phyloP scores from a whole-genome alignment of 2,797 vertebrate species.

The Sebastes baramenuke region DNA sequence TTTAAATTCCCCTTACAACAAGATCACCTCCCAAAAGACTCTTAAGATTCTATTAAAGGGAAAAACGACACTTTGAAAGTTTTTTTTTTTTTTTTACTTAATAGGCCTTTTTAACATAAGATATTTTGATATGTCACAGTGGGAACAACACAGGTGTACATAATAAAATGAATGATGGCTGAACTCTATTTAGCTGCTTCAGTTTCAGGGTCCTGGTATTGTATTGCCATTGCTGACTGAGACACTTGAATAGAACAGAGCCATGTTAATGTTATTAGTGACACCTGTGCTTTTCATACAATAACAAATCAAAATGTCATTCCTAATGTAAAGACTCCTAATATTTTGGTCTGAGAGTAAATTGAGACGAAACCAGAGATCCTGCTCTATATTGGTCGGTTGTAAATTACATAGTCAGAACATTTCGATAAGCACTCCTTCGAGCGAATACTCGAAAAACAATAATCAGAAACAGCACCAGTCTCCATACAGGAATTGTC shows the following conservation, averaged over 20 bases:
- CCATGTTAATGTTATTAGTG: too few relatives aligned
- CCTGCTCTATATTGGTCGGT: background rate
- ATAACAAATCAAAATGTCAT: background rate
- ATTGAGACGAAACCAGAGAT: background rate
- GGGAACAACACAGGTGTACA: background rate
- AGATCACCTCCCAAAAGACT: background rate
- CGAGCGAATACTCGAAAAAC: too few relatives aligned
- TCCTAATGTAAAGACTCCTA: background rate
- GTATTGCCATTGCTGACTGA: background rate
- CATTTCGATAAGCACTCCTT: background rate
- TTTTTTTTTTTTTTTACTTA: background rate
- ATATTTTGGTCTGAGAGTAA: background rate
- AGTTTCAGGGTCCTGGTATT: background rate
- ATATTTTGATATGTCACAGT: background rate
- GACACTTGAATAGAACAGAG: background rate
- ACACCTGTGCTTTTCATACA: too few relatives aligned
- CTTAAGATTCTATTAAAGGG: background rate
- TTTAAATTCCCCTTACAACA: background rate
- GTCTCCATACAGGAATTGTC: background rate
- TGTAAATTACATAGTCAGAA: background rate
- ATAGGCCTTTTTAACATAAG: background rate
- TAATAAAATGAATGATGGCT: background rate
- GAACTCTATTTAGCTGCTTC: background rate
- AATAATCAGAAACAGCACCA: background rate
- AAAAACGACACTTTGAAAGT: background rate